Percentiles rank a stretch among this genome's conserved stretches.
These are phyloP conservation scores for Falcunculus frontatus DNA, from an alignment of 2,113 vertebrate genomes.

Conservation along the genomic window DNA sequence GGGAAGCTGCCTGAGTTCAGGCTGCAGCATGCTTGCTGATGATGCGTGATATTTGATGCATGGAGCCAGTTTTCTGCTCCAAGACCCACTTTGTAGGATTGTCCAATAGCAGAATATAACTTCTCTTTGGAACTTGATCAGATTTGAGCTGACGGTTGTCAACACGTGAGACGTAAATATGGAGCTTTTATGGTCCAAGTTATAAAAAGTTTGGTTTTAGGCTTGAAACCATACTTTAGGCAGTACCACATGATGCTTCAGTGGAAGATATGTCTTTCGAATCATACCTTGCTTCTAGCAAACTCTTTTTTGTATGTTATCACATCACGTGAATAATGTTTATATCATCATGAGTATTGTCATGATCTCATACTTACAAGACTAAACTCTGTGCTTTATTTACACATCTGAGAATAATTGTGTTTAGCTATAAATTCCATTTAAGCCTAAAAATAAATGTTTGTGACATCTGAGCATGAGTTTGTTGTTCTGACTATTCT, in stretches of 20 bases:
- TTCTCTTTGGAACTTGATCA: background rate
- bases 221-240: background rate
- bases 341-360: background rate
- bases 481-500: background rate
- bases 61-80: background rate
- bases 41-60: fast-evolving
- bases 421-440: background rate
- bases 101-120: background rate
- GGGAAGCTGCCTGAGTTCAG: background rate
- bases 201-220: background rate
- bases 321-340: background rate
- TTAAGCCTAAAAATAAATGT: background rate
- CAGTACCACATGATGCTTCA: background rate
- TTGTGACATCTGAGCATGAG: background rate
- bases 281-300: background rate
- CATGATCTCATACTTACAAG: background rate
- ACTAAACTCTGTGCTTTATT: background rate
- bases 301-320: background rate
- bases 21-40: background rate
- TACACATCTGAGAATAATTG: background rate
- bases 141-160: background rate
- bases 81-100: background rate
- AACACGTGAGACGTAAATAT: background rate
- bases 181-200: background rate
- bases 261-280: background rate